These are phyloP conservation scores for Ennomos fuscantarius DNA, from an alignment of 2,888 invertebrate species.

Conservation along the genomic window DNA sequence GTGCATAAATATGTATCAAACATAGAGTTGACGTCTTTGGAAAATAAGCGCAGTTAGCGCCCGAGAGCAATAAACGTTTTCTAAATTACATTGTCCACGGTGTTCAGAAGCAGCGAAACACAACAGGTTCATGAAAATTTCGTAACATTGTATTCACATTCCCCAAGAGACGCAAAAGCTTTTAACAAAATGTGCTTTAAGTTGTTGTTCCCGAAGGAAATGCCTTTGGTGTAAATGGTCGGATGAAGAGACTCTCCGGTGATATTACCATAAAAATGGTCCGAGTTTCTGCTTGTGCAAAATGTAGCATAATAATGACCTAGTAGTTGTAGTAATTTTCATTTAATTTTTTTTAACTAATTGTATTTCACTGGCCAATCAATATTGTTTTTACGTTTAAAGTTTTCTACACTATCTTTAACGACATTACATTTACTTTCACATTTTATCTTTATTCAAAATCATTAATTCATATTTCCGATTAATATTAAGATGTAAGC, in stretches of 20 bases:
- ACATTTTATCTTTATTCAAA: constrained; percentile 2
- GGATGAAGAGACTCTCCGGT: constrained; percentile 12
- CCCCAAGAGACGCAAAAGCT: constrained; percentile 33
- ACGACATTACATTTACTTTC: neutral
- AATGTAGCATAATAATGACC: constrained; percentile 8
- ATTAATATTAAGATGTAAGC: constrained; percentile 23
- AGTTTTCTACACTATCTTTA: neutral
- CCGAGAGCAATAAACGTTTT: constrained; percentile 2
- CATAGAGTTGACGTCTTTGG: constrained; percentile 19
- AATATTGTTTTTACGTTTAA: too few relatives aligned
- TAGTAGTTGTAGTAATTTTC: neutral
- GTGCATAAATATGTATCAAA: constrained; percentile 19
- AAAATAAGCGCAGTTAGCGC: constrained; percentile 16
- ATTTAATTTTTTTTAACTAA: neutral
- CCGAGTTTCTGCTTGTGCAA: constrained; percentile 12
- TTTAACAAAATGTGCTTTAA: constrained; percentile 34
- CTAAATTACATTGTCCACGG: constrained; percentile 1
- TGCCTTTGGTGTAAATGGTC: constrained; percentile 27
- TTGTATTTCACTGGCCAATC: too few relatives aligned
- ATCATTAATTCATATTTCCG: constrained; percentile 7
- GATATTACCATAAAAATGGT: constrained; percentile 21
- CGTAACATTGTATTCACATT: constrained; percentile 28
- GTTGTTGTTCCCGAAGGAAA: constrained; percentile 32
- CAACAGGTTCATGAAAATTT: constrained; percentile 17
- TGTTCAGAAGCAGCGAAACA: constrained; percentile 5